Base-by-base conservation (phyloP, 2,888 invertebrate genomes). In the Agrochola lychnidis region DNA sequence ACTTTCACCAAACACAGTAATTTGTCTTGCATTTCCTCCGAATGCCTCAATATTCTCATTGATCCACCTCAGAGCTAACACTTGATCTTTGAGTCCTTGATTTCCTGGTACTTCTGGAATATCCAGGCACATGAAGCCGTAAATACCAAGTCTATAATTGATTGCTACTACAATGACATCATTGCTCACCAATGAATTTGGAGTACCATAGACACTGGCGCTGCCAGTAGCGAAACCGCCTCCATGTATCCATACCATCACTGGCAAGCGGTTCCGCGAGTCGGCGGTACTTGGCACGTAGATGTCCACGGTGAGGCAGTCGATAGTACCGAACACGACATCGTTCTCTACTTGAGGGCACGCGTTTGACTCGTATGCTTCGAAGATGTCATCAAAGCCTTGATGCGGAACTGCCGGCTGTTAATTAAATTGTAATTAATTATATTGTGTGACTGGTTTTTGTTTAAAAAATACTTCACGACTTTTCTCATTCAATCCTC, bases 1-100 rank as follows among this genome's bases (percentile, higher is more conserved):
- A 70, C 91, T 91, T 56, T 89, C 86, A 0, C 92, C 92, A 45
- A 89, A 88, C 1, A 90, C 45, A 0, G 92, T 91, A 10, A 86
- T 76, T 74, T 85, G 84, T 22, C 73, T 78, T 0, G 81, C 22
- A 72, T 92, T 81, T 6, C 92, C 92, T 12, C 92, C 91, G 48
- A 92, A 92, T 22, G 83, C 70, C 10, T 71, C 86, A 9, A 93
- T 92, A 79, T 93, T 92, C 3, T 88, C 83, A 45, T 90, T 89
- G 5, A 92, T 81, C 92, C 93, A 93, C n/a, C 87, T 81, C 16
- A 93, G 62, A 22, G 91, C 93, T 36, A 89, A 53, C 0, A 88
- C 64, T 70, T 91, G 91, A 66, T 93, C 93, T 79, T 91, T 92
- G 1, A 92, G 71, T 7, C 92, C 92, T 78, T 90, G 90, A 74